phyloP scores from a whole-genome alignment of 2,113 vertebrate genomes.

The Syrrhaptes paradoxus region DNA sequence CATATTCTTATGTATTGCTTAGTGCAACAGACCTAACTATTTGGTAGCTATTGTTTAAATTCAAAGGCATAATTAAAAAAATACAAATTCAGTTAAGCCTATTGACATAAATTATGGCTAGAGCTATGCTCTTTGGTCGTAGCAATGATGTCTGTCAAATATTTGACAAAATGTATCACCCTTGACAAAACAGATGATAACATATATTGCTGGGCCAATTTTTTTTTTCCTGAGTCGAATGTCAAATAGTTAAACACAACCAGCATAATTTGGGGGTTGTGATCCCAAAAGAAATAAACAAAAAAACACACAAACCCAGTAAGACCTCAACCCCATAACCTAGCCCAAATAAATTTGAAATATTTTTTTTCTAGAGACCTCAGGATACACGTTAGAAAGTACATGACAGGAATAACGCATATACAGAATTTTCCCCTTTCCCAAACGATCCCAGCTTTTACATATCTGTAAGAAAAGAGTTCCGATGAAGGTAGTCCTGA shows the following conservation, averaged over 20 bases:
- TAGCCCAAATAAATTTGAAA: background rate
- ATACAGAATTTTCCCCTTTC: background rate
- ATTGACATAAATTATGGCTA: background rate
- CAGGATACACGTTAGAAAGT: background rate
- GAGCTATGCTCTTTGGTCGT: background rate
- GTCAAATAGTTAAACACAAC: background rate
- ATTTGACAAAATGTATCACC: background rate
- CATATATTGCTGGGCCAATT: background rate
- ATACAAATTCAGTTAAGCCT: background rate
- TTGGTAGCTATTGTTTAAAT: background rate
- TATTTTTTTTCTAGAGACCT: background rate
- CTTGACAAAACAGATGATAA: background rate
- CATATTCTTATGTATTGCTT: background rate
- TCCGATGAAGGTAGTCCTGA: background rate
- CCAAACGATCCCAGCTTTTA: background rate
- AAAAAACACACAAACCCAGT: background rate
- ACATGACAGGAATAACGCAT: background rate
- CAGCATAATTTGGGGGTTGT: background rate
- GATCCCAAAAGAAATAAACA: background rate
- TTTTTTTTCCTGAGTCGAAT: background rate
- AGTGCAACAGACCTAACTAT: background rate
- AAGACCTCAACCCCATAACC: background rate
- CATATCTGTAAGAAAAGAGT: background rate
- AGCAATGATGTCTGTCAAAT: background rate
- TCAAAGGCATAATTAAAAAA: background rate